Conservation (phyloP, 1,140 invertebrate species). For the Drosophila littoralis region DNA sequence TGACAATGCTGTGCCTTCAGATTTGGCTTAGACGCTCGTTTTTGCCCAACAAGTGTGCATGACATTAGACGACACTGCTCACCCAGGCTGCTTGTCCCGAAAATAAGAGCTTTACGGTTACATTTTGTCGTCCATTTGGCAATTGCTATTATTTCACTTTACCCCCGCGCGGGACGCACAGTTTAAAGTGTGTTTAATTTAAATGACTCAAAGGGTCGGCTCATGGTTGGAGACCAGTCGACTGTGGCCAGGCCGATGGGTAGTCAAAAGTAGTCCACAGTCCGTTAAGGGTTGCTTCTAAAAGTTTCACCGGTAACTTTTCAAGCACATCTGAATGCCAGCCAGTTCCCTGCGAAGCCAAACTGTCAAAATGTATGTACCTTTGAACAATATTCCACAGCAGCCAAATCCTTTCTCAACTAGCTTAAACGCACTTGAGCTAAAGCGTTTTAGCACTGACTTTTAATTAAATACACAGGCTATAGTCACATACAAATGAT, state of each 20-base stretch:
- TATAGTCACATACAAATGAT: neutral
- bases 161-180: slow-evolving; percentile 42
- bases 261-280: slow-evolving; percentile 7
- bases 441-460: slow-evolving; percentile 3
- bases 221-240: slow-evolving; percentile 7
- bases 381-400: neutral
- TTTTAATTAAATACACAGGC: slow-evolving; percentile 25
- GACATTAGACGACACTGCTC: slow-evolving; percentile 35
- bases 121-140: slow-evolving; percentile 49
- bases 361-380: slow-evolving; percentile 38
- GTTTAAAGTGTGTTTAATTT: slow-evolving; percentile 79
- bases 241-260: slow-evolving; percentile 9
- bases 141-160: slow-evolving; percentile 57
- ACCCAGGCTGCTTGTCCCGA: neutral
- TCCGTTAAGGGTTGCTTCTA: slow-evolving; percentile 19
- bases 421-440: slow-evolving; percentile 11
- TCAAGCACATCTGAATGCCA: slow-evolving; percentile 32
- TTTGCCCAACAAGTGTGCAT: slow-evolving; percentile 17
- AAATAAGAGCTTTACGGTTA: slow-evolving; percentile 28
- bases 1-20: slow-evolving; percentile 47
- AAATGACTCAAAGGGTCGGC: slow-evolving; percentile 71
- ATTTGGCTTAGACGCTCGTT: slow-evolving; percentile 23
- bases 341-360: slow-evolving; percentile 17
- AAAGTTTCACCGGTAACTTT: slow-evolving; percentile 41
- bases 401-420: slow-evolving; percentile 9